Percentiles rank a stretch among this genome's conserved stretches.
Conservation (phyloP, 2,113 vertebrate species). For the Malurus elegans region DNA sequence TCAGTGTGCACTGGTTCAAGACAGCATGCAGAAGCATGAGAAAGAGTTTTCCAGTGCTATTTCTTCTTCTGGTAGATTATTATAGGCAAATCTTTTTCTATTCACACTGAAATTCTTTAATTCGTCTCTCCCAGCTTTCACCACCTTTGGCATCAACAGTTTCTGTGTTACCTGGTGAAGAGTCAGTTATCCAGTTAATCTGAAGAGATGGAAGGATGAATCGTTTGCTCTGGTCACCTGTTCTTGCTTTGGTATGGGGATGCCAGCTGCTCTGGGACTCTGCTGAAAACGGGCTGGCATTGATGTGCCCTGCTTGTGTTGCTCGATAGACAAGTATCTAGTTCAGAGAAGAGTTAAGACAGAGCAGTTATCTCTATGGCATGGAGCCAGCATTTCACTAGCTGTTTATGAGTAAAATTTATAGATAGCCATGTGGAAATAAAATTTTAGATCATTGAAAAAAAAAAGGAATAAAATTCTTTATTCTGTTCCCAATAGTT, state of each 20-base stretch:
- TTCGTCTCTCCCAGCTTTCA: not conserved
- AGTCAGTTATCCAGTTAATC: not conserved
- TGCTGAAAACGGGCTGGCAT: not conserved
- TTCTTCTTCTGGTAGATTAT: not conserved
- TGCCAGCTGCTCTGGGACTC: not conserved
- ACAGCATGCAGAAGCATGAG: not conserved
- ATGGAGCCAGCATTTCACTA: not conserved
- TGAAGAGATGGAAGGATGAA: not conserved
- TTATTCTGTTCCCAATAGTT: not conserved
- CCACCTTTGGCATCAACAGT: not conserved
- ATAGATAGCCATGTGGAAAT: not conserved
- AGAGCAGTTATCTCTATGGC: not conserved
- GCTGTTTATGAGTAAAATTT: not conserved
- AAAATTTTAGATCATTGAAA: not conserved
- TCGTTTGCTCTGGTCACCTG: not conserved
- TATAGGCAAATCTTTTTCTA: not conserved
- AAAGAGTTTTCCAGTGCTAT: not conserved
- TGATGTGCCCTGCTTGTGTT: not conserved
- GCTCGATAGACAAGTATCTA: not conserved
- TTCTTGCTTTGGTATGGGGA: not conserved
- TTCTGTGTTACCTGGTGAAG: not conserved
- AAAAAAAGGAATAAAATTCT: not conserved
- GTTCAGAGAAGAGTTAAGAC: not conserved
- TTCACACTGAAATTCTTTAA: not conserved
- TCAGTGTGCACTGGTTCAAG: not conserved